Percentiles rank a stretch among this genome's conserved stretches.
Conservation (phyloP, 2,113 vertebrate genomes). For the Pundamilia nyererei region DNA sequence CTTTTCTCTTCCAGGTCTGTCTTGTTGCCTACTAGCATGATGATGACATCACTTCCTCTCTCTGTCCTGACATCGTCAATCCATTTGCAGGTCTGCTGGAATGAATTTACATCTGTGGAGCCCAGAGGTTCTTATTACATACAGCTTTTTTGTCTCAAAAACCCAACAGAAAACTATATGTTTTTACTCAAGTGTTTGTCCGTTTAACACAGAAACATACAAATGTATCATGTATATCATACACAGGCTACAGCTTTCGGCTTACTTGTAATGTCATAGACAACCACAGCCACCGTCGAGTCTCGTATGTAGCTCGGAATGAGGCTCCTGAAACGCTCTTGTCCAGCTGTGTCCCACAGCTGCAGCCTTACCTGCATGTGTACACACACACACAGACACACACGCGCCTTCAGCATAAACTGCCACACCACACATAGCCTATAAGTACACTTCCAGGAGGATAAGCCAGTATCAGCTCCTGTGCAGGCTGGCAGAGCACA, state of each 20-base stretch:
- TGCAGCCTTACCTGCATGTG: constrained; percentile 59
- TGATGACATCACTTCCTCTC: constrained; percentile 77
- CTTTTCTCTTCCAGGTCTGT: constrained; percentile 77
- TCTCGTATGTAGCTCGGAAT: constrained; percentile 71
- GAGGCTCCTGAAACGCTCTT: constrained; percentile 70
- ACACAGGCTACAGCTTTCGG: neutral
- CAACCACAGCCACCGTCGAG: constrained; percentile 69
- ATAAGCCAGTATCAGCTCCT: constrained; percentile 27
- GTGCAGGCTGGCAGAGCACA: constrained; percentile 17
- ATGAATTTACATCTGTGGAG: constrained; percentile 84
- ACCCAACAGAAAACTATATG: neutral
- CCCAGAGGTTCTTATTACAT: neutral
- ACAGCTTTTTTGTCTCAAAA: neutral
- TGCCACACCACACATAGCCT: neutral
- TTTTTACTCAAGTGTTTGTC: neutral
- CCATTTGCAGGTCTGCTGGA: constrained; percentile 92
- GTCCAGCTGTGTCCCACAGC: constrained; percentile 70
- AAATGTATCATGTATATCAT: neutral
- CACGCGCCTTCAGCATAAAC: neutral
- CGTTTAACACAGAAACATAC: neutral
- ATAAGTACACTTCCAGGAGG: neutral
- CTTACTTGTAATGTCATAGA: constrained; percentile 71
- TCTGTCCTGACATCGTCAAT: constrained; percentile 85
- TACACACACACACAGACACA: neutral
- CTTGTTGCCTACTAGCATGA: constrained; percentile 79